Evolutionary conservation across 2,888 invertebrate species (phyloP), one percentile per base, ranked within the genome.

Genomic region (Frankliniella intonsa): DNA sequence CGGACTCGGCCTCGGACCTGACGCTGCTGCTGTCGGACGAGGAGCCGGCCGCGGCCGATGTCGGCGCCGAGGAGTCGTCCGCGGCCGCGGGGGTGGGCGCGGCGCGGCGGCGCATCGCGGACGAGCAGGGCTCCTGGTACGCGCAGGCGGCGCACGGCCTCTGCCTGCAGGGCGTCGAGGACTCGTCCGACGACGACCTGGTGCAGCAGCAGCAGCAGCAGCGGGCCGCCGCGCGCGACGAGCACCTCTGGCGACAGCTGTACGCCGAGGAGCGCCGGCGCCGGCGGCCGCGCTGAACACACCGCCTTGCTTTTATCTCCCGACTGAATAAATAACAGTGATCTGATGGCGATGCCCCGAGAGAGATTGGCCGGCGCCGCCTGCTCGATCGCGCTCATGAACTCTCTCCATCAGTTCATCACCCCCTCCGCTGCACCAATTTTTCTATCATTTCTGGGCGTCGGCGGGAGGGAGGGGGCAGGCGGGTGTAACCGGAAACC

Each of bases 201-300:
- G 0, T n/a, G 62, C 55, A 17, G 12, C 17, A 12, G 55, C 55
- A 55, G 55, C 55, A 12, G 55, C 12, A 17, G 55, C 55, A 17
- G 55, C 3, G 55, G 38, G 22, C 22, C 69, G 22, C 69, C 9
- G 22, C 22, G n/a, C 22, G n/a, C n/a, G 69, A 76, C 9, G 69
- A 76, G 25, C 69, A 76, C 22, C 69, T 76, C 11, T 76, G 69
- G 69, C 69, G 69, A 12, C 69, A 76, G 69, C 69, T 76, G 69
- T 76, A 76, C 69, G 69, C 69, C 69, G 69, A 76, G 69, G 69
- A 22, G 69, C 69, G 69, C 22, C 2, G 69, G 22, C 69, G 25
- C 22, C 69, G 22, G 11, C n/a, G 22, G 22, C 22, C 69, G 22
- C 22, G 69, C 3, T 22, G 9, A 69, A n/a, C 69, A 22, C 22